Percentiles rank a stretch among this genome's conserved stretches.
Evolutionary conservation across 1,140 invertebrate species (phyloP).

Genomic region (Euura saliciscinereae): DNA sequence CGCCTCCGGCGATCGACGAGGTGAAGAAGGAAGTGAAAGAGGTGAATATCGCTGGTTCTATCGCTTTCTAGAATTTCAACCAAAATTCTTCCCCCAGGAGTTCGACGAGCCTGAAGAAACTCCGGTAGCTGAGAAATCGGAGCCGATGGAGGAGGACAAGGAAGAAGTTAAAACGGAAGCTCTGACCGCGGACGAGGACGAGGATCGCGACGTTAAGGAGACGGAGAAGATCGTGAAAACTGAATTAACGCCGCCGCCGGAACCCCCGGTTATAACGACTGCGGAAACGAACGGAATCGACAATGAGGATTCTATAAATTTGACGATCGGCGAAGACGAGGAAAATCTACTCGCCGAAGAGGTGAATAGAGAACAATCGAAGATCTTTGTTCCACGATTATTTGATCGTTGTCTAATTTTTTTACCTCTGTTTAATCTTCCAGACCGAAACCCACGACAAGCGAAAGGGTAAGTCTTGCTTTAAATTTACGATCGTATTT

Average conservation of each 20-base stretch:
- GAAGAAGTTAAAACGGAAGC: slow-evolving; percentile 41
- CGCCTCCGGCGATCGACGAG: slow-evolving; percentile 28
- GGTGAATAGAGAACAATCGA: slow-evolving; percentile 48
- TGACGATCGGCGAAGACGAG: slow-evolving; percentile 82
- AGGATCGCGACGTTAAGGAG: slow-evolving; percentile 21
- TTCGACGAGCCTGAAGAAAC: slow-evolving; percentile 32
- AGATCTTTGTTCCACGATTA: neutral
- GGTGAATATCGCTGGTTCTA: neutral
- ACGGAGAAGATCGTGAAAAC: slow-evolving; percentile 39
- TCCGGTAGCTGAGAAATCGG: slow-evolving; percentile 18
- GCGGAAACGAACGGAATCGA: slow-evolving; percentile 63
- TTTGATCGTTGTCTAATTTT: slow-evolving; percentile 7
- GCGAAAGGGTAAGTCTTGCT: slow-evolving; percentile 52
- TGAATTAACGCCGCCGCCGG: slow-evolving; percentile 31
- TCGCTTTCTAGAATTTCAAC: neutral
- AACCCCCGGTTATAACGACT: slow-evolving; percentile 24
- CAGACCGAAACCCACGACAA: slow-evolving; percentile 51
- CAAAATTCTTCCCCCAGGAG: neutral
- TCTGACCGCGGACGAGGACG: slow-evolving; percentile 36
- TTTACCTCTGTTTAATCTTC: slow-evolving; percentile 26
- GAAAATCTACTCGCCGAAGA: slow-evolving; percentile 78
- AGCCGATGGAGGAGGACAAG: slow-evolving; percentile 36
- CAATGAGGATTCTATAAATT: slow-evolving; percentile 80
- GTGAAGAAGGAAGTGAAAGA: slow-evolving; percentile 30
- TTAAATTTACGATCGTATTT: neutral